Percentiles rank a stretch among this genome's conserved stretches.
Conservation (phyloP, 1,140 invertebrate species). For the Harlomillsia oculata region DNA sequence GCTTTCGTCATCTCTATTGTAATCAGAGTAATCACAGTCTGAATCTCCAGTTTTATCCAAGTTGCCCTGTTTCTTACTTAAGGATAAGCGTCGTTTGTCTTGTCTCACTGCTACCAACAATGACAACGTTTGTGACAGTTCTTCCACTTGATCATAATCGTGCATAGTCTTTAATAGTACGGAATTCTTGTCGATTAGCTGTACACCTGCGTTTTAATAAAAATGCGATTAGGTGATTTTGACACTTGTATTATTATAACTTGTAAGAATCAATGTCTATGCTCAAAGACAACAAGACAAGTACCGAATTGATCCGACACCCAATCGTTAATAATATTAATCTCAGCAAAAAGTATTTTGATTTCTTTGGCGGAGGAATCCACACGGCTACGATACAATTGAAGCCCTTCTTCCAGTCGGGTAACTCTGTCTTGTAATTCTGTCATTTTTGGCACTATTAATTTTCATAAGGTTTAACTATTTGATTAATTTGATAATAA, state of each 20-base stretch:
- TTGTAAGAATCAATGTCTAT: neutral
- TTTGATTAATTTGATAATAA: too few species aligned
- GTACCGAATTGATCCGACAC: slow-evolving; percentile 5
- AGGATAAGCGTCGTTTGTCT: neutral
- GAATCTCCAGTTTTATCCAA: neutral
- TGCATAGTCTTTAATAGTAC: slow-evolving; percentile 8
- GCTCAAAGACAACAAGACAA: neutral
- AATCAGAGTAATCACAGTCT: neutral
- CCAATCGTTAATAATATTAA: neutral
- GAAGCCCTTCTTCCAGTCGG: neutral
- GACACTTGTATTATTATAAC: neutral
- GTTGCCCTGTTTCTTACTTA: neutral
- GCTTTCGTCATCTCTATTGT: neutral
- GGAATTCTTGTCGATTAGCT: slow-evolving; percentile 21
- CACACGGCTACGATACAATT: neutral
- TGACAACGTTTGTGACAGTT: slow-evolving; percentile 3
- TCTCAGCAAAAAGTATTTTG: slow-evolving; percentile 1
- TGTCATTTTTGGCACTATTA: too few species aligned
- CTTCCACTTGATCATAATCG: slow-evolving; percentile 16
- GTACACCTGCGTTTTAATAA: neutral
- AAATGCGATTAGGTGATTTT: neutral
- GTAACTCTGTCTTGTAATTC: neutral
- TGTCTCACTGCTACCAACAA: neutral
- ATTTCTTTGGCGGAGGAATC: neutral
- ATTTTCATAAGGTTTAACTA: too few species aligned